Evolutionary conservation across 2,888 invertebrate species (phyloP).

Genomic region (Oscheius sp.): DNA sequence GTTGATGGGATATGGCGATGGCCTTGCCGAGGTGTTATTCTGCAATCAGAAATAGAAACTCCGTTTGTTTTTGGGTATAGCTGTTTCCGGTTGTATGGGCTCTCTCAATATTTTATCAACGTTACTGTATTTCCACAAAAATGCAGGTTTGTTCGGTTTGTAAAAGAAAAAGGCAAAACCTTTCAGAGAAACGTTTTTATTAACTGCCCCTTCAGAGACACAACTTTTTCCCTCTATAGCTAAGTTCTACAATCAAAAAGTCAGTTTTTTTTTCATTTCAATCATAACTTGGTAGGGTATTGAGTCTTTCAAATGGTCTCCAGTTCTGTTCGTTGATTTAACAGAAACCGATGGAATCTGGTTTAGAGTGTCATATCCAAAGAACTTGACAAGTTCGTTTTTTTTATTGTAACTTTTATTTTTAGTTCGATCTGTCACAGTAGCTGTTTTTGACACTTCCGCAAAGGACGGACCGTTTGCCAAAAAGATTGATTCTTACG

Average conservation of each 20-base stretch:
- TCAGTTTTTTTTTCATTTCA: not conserved
- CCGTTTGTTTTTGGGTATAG: slow-evolving; percentile 50
- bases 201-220: slow-evolving; percentile 41
- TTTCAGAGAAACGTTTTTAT: slow-evolving; percentile 34
- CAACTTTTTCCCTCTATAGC: slow-evolving; percentile 50
- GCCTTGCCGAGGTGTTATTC: slow-evolving; percentile 22
- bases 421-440: slow-evolving; percentile 1
- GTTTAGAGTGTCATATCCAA: slow-evolving; percentile 32
- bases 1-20: slow-evolving; percentile 24
- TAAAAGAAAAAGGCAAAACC: not conserved
- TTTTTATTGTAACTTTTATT: too few relatives aligned
- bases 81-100: slow-evolving; percentile 57
- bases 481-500: slow-evolving; percentile 17
- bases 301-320: slow-evolving; percentile 48
- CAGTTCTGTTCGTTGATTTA: slow-evolving; percentile 52
- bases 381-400: not conserved
- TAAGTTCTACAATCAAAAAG: slow-evolving; percentile 29
- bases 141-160: slow-evolving; percentile 37
- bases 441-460: slow-evolving; percentile 8
- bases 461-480: not conserved
- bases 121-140: slow-evolving; percentile 53
- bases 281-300: not conserved
- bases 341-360: slow-evolving; percentile 43
- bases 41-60: not conserved
- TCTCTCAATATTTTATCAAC: slow-evolving; percentile 55